These are phyloP conservation scores for Heterodera filipjevi DNA, from an alignment of 2,888 invertebrate species.

Conservation along the genomic window DNA sequence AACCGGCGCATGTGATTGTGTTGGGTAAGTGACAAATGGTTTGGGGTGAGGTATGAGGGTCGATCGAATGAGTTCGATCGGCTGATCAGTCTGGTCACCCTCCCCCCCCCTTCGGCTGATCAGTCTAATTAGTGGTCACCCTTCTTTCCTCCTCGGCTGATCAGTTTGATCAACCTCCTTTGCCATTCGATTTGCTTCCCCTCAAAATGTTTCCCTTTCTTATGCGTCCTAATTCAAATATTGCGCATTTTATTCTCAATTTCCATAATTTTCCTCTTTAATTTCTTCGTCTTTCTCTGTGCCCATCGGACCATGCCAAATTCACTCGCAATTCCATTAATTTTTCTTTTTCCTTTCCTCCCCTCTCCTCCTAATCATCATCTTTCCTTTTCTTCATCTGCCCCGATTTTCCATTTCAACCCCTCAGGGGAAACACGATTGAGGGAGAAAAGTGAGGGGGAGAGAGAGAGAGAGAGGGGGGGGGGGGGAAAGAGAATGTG, in stretches of 20 bases:
- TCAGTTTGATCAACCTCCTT: too few relatives aligned
- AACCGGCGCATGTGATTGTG: slow-evolving; percentile 58
- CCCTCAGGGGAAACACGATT: not conserved
- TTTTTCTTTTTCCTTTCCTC: not conserved
- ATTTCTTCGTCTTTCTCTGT: slow-evolving; percentile 1
- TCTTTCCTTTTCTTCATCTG: not conserved
- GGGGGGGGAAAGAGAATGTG: not conserved
- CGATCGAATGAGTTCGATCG: not conserved
- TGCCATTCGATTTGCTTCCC: too few relatives aligned
- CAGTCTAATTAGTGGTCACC: too few relatives aligned
- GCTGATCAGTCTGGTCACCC: not conserved
- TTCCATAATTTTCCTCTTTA: not conserved
- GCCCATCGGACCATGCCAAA: slow-evolving; percentile 15
- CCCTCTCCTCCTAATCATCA: not conserved
- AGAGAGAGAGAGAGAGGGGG: not conserved
- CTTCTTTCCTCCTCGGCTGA: not conserved
- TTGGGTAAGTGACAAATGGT: slow-evolving; percentile 50
- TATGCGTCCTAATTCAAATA: not conserved
- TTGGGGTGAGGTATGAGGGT: not conserved
- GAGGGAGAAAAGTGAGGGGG: not conserved
- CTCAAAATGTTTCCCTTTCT: too few relatives aligned
- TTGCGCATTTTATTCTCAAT: not conserved
- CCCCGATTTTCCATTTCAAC: slow-evolving; percentile 6
- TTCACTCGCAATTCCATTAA: slow-evolving; percentile 12
- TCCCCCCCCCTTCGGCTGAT: not conserved